Evolutionary conservation across 2,113 vertebrate genomes (phyloP).

Genomic region (Anhinga anhinga): DNA sequence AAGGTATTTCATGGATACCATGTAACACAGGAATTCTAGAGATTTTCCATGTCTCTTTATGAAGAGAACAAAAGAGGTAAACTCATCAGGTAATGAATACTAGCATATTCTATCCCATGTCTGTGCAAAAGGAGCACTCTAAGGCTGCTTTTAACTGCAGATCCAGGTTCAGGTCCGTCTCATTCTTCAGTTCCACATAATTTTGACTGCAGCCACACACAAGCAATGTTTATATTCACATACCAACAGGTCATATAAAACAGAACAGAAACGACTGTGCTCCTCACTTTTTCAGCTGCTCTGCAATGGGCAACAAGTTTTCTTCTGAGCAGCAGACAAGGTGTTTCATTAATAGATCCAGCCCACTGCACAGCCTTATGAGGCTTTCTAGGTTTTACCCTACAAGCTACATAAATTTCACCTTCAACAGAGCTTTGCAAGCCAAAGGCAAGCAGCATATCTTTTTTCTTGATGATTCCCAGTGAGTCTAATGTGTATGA

Average conservation of each 20-base stretch:
- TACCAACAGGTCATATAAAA: not conserved
- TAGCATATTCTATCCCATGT: not conserved
- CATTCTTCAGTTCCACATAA: not conserved
- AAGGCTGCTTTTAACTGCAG: not conserved
- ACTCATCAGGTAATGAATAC: not conserved
- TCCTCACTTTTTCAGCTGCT: not conserved
- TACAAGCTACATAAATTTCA: not conserved
- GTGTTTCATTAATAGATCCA: not conserved
- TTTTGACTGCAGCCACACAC: not conserved
- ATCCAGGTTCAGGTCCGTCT: not conserved
- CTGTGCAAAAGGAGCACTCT: not conserved
- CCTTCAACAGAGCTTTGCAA: fast-evolving
- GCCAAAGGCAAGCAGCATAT: not conserved
- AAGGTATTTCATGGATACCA: not conserved
- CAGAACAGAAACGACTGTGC: not conserved
- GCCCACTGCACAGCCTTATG: not conserved
- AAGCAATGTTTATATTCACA: not conserved
- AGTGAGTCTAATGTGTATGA: not conserved
- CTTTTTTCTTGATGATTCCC: not conserved
- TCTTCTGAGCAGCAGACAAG: not conserved
- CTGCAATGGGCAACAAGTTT: not conserved
- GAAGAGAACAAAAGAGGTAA: not conserved
- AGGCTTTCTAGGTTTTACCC: not conserved
- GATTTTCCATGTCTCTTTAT: not conserved
- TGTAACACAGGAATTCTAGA: not conserved